Evolutionary conservation across 2,888 invertebrate species (phyloP).

Genomic region (Synanthedon andrenaeformis): DNA sequence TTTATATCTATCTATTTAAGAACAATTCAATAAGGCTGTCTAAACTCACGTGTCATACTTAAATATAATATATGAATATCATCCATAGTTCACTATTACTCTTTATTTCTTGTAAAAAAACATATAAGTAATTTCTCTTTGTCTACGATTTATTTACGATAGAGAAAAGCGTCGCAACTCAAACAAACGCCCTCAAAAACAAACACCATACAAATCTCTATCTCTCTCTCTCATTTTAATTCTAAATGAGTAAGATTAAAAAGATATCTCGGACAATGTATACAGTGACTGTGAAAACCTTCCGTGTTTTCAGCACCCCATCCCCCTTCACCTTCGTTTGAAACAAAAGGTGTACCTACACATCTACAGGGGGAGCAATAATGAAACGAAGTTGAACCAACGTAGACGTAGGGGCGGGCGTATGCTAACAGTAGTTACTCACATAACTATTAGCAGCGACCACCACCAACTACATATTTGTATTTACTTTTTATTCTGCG

Average conservation of each 20-base stretch:
- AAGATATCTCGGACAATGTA: constrained; percentile 16
- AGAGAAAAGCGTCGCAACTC: background rate
- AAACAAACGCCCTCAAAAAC: background rate
- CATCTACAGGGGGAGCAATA: constrained; percentile 9
- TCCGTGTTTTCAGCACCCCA: background rate
- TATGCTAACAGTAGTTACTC: background rate
- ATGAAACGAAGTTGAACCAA: constrained; percentile 5
- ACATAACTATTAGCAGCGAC: too few species aligned
- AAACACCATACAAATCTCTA: constrained; percentile 4
- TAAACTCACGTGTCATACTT: too few species aligned
- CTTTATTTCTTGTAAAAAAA: too few species aligned
- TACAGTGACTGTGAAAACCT: constrained; percentile 13
- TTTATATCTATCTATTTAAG: too few species aligned
- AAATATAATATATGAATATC: too few species aligned
- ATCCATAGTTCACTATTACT: too few species aligned
- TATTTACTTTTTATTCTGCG: too few species aligned
- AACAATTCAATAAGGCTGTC: too few species aligned
- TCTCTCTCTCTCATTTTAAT: constrained; percentile 6
- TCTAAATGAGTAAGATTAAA: constrained; percentile 19
- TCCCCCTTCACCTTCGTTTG: background rate
- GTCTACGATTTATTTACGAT: background rate
- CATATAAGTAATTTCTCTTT: too few species aligned
- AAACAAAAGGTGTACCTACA: constrained; percentile 5
- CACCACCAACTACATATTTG: too few species aligned
- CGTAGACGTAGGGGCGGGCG: background rate